These are phyloP conservation scores for Gymnogyps californianus DNA, from an alignment of 2,113 vertebrate genomes.

Conservation along the genomic window DNA sequence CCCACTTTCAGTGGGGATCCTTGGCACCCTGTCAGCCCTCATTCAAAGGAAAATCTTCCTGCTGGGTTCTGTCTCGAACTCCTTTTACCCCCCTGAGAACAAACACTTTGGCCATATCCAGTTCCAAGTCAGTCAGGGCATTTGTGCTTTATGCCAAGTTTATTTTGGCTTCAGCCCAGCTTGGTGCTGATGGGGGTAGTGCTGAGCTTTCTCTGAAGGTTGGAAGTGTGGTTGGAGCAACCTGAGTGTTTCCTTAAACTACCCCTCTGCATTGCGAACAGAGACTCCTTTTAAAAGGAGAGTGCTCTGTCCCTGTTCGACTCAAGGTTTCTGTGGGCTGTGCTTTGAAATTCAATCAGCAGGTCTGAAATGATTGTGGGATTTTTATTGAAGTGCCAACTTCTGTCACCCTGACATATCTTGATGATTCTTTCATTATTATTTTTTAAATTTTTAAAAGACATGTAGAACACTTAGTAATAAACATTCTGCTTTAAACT, in stretches of 20 bases:
- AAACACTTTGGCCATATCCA: not conserved
- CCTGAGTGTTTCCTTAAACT: not conserved
- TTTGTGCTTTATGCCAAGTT: not conserved
- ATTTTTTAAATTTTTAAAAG: not conserved
- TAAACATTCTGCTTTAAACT: not conserved
- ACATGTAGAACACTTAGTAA: not conserved
- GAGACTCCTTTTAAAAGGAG: not conserved
- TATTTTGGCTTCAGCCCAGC: slow-evolving; percentile 1
- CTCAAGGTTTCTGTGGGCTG: not conserved
- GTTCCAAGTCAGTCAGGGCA: not conserved
- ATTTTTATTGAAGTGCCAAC: not conserved
- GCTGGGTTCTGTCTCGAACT: not conserved
- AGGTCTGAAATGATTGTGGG: not conserved
- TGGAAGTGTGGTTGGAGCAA: not conserved
- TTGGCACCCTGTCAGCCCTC: not conserved
- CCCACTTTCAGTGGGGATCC: not conserved
- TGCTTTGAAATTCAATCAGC: not conserved
- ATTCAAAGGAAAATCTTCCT: not conserved
- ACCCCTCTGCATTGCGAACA: rapidly evolving
- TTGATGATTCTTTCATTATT: not conserved
- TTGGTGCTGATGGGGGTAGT: not conserved
- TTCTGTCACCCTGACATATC: not conserved
- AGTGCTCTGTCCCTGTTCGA: rapidly evolving
- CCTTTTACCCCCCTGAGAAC: not conserved
- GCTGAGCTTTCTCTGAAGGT: not conserved